Evolutionary conservation across 2,888 invertebrate species (phyloP).

Genomic region (Nomada lathburiana): DNA sequence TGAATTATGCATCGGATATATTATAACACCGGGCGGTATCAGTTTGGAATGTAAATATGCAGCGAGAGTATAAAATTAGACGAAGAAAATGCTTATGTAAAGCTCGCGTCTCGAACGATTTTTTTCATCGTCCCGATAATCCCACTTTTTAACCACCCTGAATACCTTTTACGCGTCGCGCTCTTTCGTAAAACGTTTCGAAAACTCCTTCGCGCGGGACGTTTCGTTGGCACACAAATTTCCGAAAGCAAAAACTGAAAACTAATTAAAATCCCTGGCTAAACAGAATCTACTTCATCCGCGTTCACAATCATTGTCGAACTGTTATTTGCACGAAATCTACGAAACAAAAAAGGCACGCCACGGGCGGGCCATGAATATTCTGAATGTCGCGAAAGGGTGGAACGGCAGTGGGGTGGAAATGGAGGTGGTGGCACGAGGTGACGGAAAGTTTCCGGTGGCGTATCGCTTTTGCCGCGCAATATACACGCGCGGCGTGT

Average conservation of each 20-base stretch:
- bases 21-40: slow-evolving; percentile 18
- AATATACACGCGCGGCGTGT: slow-evolving; percentile 61
- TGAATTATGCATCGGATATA: slow-evolving; percentile 34
- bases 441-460: slow-evolving; percentile 50
- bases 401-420: not conserved
- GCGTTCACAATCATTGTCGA: not conserved
- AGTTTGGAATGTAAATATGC: slow-evolving; percentile 33
- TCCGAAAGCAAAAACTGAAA: too few species aligned
- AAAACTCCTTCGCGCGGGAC: too few species aligned
- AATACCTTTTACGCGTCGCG: too few species aligned
- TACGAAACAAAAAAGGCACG: slow-evolving; percentile 11
- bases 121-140: not conserved
- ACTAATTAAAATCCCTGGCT: too few species aligned
- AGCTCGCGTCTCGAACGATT: not conserved
- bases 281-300: too few species aligned
- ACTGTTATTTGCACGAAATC: not conserved
- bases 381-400: slow-evolving; percentile 14
- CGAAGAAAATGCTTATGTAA: not conserved
- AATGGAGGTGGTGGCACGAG: slow-evolving; percentile 11
- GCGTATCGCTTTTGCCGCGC: slow-evolving; percentile 72
- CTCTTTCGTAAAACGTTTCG: too few species aligned
- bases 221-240: too few species aligned
- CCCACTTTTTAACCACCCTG: not conserved
- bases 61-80: slow-evolving; percentile 20
- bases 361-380: slow-evolving; percentile 27